phyloP scores from a whole-genome alignment of 2,888 invertebrate species.

The Andrena trimmerana region DNA sequence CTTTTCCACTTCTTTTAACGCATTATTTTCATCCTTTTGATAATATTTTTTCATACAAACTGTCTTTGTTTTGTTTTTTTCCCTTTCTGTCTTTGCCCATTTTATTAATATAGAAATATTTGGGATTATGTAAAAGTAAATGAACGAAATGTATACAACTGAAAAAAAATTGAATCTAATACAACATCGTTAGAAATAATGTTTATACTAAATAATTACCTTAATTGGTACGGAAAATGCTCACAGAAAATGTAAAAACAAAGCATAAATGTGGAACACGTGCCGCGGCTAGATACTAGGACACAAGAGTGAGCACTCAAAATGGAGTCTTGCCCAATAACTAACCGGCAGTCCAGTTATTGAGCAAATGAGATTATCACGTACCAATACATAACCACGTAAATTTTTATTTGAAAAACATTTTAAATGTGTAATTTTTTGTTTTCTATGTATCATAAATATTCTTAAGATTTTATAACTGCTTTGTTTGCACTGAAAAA shows the following conservation, averaged over 20 bases:
- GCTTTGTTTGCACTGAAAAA: neutral
- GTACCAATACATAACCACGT: neutral
- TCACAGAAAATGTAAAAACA: neutral
- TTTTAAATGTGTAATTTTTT: too few relatives aligned
- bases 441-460: too few relatives aligned
- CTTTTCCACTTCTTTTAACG: slow-evolving; percentile 1
- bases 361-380: neutral
- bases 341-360: neutral
- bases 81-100: neutral
- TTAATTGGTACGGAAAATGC: too few relatives aligned
- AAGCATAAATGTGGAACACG: neutral
- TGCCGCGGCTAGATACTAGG: slow-evolving; percentile 1
- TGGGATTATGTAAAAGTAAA: neutral
- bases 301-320: neutral
- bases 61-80: neutral
- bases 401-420: neutral
- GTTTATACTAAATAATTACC: too few relatives aligned
- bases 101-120: neutral
- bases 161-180: neutral
- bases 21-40: neutral
- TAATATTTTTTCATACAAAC: neutral
- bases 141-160: neutral
- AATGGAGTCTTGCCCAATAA: neutral
- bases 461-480: too few relatives aligned
- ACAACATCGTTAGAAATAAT: too few relatives aligned